Percentiles rank a stretch among this genome's conserved stretches.
Conservation (phyloP, 2,888 invertebrate species). For the Formica aserva region DNA sequence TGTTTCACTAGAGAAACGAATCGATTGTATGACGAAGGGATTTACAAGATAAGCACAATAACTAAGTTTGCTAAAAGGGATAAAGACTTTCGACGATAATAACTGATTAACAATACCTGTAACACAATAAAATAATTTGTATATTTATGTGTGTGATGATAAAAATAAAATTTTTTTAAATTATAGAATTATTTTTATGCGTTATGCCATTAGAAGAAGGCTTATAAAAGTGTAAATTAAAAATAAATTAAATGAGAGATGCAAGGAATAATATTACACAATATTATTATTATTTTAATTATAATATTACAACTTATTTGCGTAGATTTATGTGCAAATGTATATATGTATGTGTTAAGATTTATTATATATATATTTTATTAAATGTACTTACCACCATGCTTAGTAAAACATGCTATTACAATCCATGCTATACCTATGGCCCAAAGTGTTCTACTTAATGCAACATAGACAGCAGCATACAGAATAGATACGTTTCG, state of each 20-base stretch:
- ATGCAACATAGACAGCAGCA: constrained; percentile 86
- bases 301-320: neutral
- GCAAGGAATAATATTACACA: neutral
- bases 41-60: too few relatives aligned
- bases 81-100: too few relatives aligned
- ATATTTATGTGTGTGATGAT: neutral
- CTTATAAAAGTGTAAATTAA: neutral
- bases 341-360: neutral
- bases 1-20: too few relatives aligned
- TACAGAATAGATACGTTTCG: constrained; percentile 85
- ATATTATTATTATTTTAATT: too few relatives aligned
- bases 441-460: constrained; percentile 87
- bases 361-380: neutral
- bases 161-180: neutral
- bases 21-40: too few relatives aligned
- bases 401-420: constrained; percentile 87
- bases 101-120: too few relatives aligned
- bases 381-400: constrained; percentile 85
- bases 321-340: neutral
- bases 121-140: constrained; percentile 24
- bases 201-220: constrained; percentile 36
- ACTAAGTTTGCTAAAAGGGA: too few relatives aligned
- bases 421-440: constrained; percentile 87
- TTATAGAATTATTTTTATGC: neutral
- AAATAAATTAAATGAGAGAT: neutral